These are phyloP conservation scores for Galeopterus variegatus DNA, from an alignment of 2,113 vertebrate genomes.

Conservation along the genomic window DNA sequence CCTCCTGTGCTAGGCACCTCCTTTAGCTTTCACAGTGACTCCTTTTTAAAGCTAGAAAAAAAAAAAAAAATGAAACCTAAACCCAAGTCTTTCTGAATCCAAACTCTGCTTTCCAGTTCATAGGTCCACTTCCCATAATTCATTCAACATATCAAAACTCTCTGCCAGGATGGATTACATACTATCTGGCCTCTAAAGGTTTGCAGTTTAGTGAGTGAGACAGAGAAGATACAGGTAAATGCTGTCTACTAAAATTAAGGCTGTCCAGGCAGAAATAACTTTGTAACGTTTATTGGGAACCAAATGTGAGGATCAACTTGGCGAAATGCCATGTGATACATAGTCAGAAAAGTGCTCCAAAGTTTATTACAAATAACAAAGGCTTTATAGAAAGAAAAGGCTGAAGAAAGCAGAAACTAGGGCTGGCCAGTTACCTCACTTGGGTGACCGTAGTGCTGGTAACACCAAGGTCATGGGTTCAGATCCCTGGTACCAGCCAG, in stretches of 20 bases:
- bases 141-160: neutral
- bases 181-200: neutral
- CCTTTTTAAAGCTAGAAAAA: neutral
- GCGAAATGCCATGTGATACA: too few relatives aligned
- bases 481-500: too few relatives aligned
- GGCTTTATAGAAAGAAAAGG: too few relatives aligned
- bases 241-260: neutral
- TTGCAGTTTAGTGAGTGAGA: neutral
- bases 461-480: too few relatives aligned
- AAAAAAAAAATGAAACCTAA: neutral
- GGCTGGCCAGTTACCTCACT: too few relatives aligned
- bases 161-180: neutral
- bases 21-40: neutral
- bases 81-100: neutral
- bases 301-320: too few relatives aligned
- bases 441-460: too few relatives aligned
- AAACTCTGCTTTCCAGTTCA: neutral
- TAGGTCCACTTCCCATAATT: neutral
- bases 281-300: too few relatives aligned
- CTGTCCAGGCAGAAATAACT: too few relatives aligned
- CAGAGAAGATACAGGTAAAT: neutral
- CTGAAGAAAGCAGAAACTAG: too few relatives aligned
- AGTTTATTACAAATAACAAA: too few relatives aligned
- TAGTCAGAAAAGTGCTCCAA: too few relatives aligned
- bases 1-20: neutral